Percentiles rank a stretch among this genome's conserved stretches.
phyloP scores from a whole-genome alignment of 2,797 vertebrate species.

The Heteromormyrus szaboi region DNA sequence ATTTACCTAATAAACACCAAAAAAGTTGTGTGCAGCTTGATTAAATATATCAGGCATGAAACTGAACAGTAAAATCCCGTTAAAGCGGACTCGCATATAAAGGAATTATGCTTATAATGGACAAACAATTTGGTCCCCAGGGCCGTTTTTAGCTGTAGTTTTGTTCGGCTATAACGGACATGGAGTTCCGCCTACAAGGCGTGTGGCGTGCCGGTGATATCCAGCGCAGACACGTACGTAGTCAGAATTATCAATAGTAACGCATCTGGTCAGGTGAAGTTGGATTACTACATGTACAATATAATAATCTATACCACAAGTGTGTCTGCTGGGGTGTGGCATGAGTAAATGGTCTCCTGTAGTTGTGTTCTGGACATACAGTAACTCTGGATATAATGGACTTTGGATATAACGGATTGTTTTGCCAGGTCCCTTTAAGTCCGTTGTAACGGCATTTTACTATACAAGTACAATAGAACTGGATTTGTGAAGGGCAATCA shows the following conservation, averaged over 20 bases:
- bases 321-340: not conserved
- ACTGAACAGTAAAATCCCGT: not conserved
- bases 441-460: not conserved
- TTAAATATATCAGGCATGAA: not conserved
- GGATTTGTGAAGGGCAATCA: not conserved
- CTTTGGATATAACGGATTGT: not conserved
- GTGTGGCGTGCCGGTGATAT: too few relatives aligned
- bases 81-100: not conserved
- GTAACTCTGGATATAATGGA: not conserved
- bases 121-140: not conserved
- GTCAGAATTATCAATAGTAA: not conserved
- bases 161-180: not conserved
- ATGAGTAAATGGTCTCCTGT: not conserved
- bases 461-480: not conserved
- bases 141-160: not conserved
- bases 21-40: not conserved
- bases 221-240: not conserved
- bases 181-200: not conserved
- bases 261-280: not conserved
- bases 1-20: not conserved
- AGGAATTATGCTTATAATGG: not conserved
- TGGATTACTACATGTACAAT: not conserved
- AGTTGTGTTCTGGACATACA: not conserved
- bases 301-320: not conserved
- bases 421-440: not conserved